These are phyloP conservation scores for Cryptotermes secundus DNA, from an alignment of 1,140 invertebrate genomes.

Conservation along the genomic window DNA sequence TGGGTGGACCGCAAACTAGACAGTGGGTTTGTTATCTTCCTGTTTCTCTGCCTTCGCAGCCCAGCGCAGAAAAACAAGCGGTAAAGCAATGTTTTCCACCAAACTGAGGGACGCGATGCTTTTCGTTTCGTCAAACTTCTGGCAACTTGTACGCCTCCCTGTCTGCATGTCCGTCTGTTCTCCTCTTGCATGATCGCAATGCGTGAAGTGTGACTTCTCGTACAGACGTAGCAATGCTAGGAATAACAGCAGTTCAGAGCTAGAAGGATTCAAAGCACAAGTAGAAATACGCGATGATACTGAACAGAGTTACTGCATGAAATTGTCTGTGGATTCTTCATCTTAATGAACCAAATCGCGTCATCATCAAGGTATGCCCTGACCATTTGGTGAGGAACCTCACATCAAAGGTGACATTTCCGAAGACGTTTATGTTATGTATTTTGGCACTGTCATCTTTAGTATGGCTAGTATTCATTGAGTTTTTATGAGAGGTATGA, in stretches of 20 bases:
- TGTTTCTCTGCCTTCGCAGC: not conserved
- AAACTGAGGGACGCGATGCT: not conserved
- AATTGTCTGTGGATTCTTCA: too few relatives aligned
- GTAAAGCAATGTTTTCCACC: not conserved
- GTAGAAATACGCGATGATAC: too few relatives aligned
- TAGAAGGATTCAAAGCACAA: not conserved
- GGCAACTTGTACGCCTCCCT: constrained; percentile 12
- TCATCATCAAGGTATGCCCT: too few relatives aligned
- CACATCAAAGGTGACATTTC: too few relatives aligned
- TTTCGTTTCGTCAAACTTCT: constrained; percentile 16
- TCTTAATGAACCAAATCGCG: too few relatives aligned
- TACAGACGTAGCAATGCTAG: not conserved
- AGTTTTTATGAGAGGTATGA: too few relatives aligned
- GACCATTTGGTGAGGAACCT: too few relatives aligned
- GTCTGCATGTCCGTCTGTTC: not conserved
- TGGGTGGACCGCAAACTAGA: not conserved
- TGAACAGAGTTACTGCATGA: too few relatives aligned
- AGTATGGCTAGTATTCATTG: too few relatives aligned
- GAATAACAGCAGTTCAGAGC: too few relatives aligned
- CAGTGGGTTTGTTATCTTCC: not conserved
- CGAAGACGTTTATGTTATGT: too few relatives aligned
- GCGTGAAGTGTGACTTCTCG: constrained; percentile 5
- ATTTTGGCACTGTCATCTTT: too few relatives aligned
- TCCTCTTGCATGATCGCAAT: constrained; percentile 18
- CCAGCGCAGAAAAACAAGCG: not conserved